These are phyloP conservation scores for Lipophrys pholis DNA, from an alignment of 2,113 vertebrate species.

Conservation along the genomic window DNA sequence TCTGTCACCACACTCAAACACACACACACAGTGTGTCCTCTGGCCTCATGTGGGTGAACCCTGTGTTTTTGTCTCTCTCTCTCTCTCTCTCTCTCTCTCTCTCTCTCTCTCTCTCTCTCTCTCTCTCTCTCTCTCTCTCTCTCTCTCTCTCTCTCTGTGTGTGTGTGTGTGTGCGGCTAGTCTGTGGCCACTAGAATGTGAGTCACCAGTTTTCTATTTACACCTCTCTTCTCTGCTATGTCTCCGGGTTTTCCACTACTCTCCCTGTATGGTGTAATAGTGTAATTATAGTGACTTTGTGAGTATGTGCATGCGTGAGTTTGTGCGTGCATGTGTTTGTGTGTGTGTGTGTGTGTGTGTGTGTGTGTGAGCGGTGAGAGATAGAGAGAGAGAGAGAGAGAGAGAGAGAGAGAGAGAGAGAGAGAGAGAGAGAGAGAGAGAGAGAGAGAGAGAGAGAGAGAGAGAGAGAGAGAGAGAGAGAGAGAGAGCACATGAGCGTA, in stretches of 20 bases:
- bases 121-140: too few species aligned
- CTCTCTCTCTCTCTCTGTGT: constrained; percentile 11
- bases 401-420: too few species aligned
- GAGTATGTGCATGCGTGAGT: not conserved
- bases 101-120: too few species aligned
- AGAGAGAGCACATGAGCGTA: constrained; percentile 6
- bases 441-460: too few species aligned
- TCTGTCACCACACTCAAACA: constrained; percentile 63
- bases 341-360: too few species aligned
- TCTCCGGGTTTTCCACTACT: constrained; percentile 78
- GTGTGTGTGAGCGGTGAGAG: too few species aligned
- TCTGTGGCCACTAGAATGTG: constrained; percentile 78
- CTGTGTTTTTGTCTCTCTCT: constrained; percentile 73
- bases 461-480: too few species aligned
- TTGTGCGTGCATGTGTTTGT: not conserved
- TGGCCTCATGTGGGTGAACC: constrained; percentile 72
- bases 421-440: too few species aligned
- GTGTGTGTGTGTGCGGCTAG: constrained; percentile 63
- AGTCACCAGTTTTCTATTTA: constrained; percentile 78
- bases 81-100: constrained; percentile 11
- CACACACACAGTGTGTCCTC: constrained; percentile 69
- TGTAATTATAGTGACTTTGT: constrained; percentile 67
- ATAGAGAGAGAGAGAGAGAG: too few species aligned
- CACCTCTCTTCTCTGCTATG: constrained; percentile 71
- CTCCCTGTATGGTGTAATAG: constrained; percentile 73